Evolutionary conservation across 2,113 vertebrate species (phyloP).

Genomic region (Pseudonaja textilis): DNA sequence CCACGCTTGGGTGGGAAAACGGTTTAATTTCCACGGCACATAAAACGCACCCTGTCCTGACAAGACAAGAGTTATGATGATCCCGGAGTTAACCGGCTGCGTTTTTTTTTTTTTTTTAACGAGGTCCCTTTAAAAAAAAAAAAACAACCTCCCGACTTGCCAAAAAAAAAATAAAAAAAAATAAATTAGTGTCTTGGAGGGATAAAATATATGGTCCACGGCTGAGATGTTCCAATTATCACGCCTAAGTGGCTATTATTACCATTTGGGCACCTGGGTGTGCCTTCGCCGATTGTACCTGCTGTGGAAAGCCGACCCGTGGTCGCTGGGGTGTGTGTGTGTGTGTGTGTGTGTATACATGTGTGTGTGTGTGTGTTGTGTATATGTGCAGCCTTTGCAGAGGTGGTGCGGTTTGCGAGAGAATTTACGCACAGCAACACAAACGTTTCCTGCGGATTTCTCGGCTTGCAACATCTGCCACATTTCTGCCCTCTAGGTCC

Average conservation of each 20-base stretch:
- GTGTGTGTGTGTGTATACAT: background rate
- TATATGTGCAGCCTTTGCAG: background rate
- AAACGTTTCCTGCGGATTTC: too few relatives aligned
- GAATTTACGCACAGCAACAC: background rate
- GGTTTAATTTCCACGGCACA: constrained; percentile 64
- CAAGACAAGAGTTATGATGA: constrained; percentile 53
- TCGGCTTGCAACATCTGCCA: background rate
- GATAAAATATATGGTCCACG: constrained; percentile 45
- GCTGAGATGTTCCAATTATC: constrained; percentile 26
- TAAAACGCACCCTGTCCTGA: constrained; percentile 62
- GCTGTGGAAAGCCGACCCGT: background rate
- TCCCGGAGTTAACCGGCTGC: constrained; percentile 18
- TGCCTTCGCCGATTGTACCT: too few relatives aligned
- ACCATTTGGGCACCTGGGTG: background rate
- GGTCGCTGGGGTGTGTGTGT: background rate
- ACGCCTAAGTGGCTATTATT: constrained; percentile 4
- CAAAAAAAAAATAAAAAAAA: background rate
- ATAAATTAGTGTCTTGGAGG: constrained; percentile 30
- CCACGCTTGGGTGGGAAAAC: constrained; percentile 34
- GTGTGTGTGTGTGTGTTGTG: background rate
- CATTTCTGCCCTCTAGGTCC: background rate
- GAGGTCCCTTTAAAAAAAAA: constrained; percentile 54
- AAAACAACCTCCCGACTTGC: constrained; percentile 36
- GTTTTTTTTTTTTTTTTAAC: constrained; percentile 51
- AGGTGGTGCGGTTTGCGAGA: background rate